Evolutionary conservation across 2,888 invertebrate species (phyloP), one percentile per base, ranked within the genome.

Genomic region (Apodemia duryi): DNA sequence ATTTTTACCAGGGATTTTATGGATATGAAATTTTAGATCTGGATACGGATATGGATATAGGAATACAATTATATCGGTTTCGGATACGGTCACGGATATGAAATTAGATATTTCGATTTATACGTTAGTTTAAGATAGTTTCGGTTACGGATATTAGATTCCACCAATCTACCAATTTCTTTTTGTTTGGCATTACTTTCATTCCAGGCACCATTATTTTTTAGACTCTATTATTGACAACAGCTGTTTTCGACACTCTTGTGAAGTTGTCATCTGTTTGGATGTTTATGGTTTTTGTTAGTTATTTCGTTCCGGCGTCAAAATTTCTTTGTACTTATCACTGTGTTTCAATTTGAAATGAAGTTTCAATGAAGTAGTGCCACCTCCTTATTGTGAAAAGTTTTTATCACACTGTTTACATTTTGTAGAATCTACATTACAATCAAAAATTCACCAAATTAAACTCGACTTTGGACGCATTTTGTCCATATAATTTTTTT

Each of bases 321-420:
- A 6, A 43, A 67, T 63, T 65, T 67, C 65, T 7, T 67, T 43
- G 35, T 52, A 52, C 32, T 32, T 32, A 29, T 52, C 65, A 65
- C 63, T 63, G 32, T 32, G 32, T 32, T 32, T 32, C 4, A 4
- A 32, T 32, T 32, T 32, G 32, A 32, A 4, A 32, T 4, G 32
- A 32, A 32, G 32, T 32, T 32, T 32, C 32, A 32, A 3, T 32
- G 4, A 32, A 32, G 32, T 32, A 32, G 32, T 32, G 32, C 32
- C 32, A 32, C 32, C 66, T 66, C 68, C 66, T 68, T 66, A 29
- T 9, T 10, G 28, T 52, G 28, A 52, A 28, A 52, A 52, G 52
- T 68, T n/a, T 62, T 64, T 67, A 62, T 61, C 63, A 64, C 61
- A 66, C 49, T 66, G 67, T 68, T 68, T 65, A 66, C 67, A 68